Base-by-base conservation (phyloP, 1,140 invertebrate species). In the Campoletis sonorensis region DNA sequence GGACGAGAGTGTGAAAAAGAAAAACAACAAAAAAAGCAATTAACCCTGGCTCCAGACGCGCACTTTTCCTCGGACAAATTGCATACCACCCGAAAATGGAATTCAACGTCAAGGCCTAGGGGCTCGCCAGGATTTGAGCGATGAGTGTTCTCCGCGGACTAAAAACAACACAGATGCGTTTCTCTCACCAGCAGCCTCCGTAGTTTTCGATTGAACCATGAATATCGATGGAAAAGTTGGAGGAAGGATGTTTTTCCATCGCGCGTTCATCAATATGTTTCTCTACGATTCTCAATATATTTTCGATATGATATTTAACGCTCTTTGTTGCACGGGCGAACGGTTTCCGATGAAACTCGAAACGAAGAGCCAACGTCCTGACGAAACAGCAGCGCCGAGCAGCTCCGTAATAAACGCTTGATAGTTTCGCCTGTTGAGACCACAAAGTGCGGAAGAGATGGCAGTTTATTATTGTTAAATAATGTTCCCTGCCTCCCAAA, bases 1-100 rank as follows among this genome's bases (percentile, higher is more conserved):
- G 10, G n/a, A 18, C 21, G 23, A 64, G 61, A 10, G 4, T 23
- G 21, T 4, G 51, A 54, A 21, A 54, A 64, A 26, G 61, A 10
- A 64, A 23, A 64, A 64, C 4, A 64, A 64, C 10, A 26, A 26
- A 40, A 72, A 72, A 72, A 72, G 18, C 37, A 72, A 72, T 72
- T 72, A 72, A 49, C 16, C 37, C 37, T 11, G 21, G 64, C 7
- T 26, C 1, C 23, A 30, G 64, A 5, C 13, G 58, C 1, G 2
- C 61, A 23, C 23, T 23, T 26, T 64, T 64, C 21, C 61, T 13
- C 23, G 4, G 1, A 64, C 61, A 26, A 64, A 64, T 64, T 64
- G 61, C 23, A 64, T 26, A 11, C 61, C 61, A 10, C 1, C 8
- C 11, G 21, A 23, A 23, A 23, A 26, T 13, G 21, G n/a, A 15